These are phyloP conservation scores for Hyposoter dolosus DNA, from an alignment of 2,888 invertebrate genomes.

Conservation along the genomic window DNA sequence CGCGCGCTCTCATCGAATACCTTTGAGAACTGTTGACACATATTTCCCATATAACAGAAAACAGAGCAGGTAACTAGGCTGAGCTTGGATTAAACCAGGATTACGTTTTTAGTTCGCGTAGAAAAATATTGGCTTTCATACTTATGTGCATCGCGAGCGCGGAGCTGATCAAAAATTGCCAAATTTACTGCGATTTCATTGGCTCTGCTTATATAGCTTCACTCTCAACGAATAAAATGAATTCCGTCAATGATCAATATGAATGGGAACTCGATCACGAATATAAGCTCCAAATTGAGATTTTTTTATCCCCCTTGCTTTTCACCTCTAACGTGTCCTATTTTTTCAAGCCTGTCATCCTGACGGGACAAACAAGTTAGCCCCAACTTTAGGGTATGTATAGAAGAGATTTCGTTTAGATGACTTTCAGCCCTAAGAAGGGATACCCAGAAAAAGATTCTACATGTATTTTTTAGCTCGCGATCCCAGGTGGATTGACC, in stretches of 20 bases:
- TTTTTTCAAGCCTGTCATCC: constrained; percentile 1
- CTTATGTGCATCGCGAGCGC: neutral
- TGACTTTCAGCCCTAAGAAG: constrained; percentile 3
- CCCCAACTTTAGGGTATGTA: neutral
- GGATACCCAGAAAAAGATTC: neutral
- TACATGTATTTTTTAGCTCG: constrained; percentile 14
- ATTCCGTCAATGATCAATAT: constrained; percentile 1
- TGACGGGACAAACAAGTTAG: neutral
- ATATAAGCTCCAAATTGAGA: constrained; percentile 9
- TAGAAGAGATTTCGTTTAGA: constrained; percentile 15
- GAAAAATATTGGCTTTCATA: neutral
- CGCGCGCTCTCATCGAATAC: neutral
- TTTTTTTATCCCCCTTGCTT: neutral
- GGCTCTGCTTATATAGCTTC: neutral
- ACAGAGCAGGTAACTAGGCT: neutral
- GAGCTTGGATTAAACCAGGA: constrained; percentile 11
- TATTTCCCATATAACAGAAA: neutral
- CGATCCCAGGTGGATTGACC: constrained; percentile 29
- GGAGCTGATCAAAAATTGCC: neutral
- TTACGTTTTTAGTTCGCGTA: neutral
- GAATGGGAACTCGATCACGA: neutral
- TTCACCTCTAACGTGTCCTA: constrained; percentile 1
- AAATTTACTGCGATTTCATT: neutral
- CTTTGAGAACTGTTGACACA: constrained; percentile 26
- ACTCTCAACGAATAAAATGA: neutral